Percentiles rank a stretch among this genome's conserved stretches.
Conservation (phyloP, 2,797 vertebrate species). For the Clangula hyemalis region DNA sequence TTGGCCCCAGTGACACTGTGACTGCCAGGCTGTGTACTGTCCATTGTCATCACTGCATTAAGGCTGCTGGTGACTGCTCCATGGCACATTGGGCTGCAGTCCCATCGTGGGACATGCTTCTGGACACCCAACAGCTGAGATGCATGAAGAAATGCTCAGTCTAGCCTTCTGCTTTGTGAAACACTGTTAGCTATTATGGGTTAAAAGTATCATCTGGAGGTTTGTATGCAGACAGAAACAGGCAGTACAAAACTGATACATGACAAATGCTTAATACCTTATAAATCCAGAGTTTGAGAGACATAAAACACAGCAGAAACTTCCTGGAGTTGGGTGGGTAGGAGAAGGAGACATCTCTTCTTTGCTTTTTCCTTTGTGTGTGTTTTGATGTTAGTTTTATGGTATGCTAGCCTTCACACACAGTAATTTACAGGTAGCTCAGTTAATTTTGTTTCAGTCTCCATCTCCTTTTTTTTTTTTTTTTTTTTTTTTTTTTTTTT, state of each 20-base stretch:
- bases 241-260: not conserved
- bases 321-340: not conserved
- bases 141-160: not conserved
- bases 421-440: not conserved
- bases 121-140: accelerated
- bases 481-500: not conserved
- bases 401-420: not conserved
- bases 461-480: not conserved
- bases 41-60: not conserved
- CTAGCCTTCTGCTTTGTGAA: not conserved
- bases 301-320: not conserved
- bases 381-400: not conserved
- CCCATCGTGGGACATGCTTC: not conserved
- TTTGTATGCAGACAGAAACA: not conserved
- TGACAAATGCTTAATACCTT: not conserved
- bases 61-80: not conserved
- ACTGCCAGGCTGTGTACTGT: not conserved
- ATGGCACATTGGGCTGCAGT: not conserved
- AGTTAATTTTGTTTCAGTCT: not conserved
- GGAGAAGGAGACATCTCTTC: not conserved
- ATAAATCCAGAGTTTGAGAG: not conserved
- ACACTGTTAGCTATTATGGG: not conserved
- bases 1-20: not conserved
- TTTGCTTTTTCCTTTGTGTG: not conserved
- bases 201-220: not conserved